Evolutionary conservation across 2,888 invertebrate genomes (phyloP), one percentile per base, ranked within the genome.

Genomic region (Caenorhabditis angaria): DNA sequence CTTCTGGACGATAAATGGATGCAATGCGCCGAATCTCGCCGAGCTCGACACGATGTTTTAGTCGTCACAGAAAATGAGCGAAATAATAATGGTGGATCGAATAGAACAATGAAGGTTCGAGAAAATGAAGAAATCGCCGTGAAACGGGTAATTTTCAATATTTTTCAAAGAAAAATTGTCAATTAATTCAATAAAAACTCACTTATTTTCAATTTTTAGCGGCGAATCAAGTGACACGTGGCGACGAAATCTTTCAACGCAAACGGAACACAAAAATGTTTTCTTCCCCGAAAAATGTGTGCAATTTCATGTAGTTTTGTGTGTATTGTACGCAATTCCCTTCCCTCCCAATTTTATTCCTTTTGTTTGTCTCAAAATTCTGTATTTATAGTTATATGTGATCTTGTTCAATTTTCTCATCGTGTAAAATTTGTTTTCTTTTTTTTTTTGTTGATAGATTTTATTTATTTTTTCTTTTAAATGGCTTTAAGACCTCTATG

Each of bases 1-100:
- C 41, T 74, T 29, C 41, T 70, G 56, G 54, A 29, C 48, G 67
- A 55, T 18, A 60, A 63, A 25, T 74, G 74, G 74, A 70, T 74
- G 70, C 56, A 70, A 22, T 70, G 74, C 48, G 24, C 55, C 10
- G 74, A 73, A 54, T 51, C 60, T 22, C 61, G 67, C 25, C n/a
- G 28, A 5, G 73, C 73, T 14, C 57, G 59, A 25, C 58, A 62
- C 25, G 72, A 72, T 22, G 50, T 68, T 25, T 14, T 47, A 25
- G 47, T 28, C 10, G 25, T n/a, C 12, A 53, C 27, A 29, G 35
- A 25, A 48, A 32, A n/a, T 25, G 27, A 20, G 2, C 0, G 28
- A 22, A 24, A 24, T 20, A 50, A 50, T 4, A 24, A 24, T 50
- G n/a, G 20, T 8, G 28, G 25, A 53, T 25, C 32, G 20, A 35